Conservation (phyloP, 2,888 invertebrate species). For the Meta bourneti region DNA sequence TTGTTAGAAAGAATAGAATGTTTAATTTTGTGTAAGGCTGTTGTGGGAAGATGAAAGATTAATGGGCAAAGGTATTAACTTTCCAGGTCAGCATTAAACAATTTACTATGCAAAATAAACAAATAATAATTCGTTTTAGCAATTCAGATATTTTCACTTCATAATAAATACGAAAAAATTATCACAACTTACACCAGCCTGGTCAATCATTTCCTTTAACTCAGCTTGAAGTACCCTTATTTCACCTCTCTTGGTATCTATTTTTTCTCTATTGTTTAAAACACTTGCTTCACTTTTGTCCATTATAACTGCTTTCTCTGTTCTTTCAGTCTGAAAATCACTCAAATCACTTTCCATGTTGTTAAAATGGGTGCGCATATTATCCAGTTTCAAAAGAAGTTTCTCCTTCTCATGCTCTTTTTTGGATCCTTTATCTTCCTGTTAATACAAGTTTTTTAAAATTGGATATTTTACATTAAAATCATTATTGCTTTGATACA, state of each 20-base stretch:
- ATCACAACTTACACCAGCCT: conserved; percentile 62
- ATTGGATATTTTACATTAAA: background rate
- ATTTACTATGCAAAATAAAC: too few relatives aligned
- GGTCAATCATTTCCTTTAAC: conserved; percentile 53
- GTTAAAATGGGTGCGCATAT: conserved; percentile 27
- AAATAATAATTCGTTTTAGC: too few relatives aligned
- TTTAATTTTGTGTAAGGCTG: too few relatives aligned
- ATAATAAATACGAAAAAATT: too few relatives aligned
- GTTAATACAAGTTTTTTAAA: background rate
- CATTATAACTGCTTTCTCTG: conserved; percentile 26
- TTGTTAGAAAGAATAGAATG: too few relatives aligned
- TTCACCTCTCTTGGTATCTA: conserved; percentile 37
- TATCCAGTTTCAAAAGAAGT: conserved; percentile 45
- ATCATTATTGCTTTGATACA: background rate
- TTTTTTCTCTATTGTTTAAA: conserved; percentile 45
- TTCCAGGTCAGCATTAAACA: too few relatives aligned
- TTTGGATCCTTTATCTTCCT: conserved; percentile 64
- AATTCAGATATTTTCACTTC: too few relatives aligned
- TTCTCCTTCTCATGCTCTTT: conserved; percentile 66
- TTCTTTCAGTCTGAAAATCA: conserved; percentile 46
- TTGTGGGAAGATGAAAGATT: too few relatives aligned
- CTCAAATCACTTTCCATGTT: conserved; percentile 30
- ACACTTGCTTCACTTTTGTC: conserved; percentile 54
- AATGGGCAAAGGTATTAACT: too few relatives aligned
- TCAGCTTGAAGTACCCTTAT: conserved; percentile 37